Evolutionary conservation across 2,888 invertebrate genomes (phyloP), one percentile per base, ranked within the genome.

Genomic region (Drosophila nigricruria): DNA sequence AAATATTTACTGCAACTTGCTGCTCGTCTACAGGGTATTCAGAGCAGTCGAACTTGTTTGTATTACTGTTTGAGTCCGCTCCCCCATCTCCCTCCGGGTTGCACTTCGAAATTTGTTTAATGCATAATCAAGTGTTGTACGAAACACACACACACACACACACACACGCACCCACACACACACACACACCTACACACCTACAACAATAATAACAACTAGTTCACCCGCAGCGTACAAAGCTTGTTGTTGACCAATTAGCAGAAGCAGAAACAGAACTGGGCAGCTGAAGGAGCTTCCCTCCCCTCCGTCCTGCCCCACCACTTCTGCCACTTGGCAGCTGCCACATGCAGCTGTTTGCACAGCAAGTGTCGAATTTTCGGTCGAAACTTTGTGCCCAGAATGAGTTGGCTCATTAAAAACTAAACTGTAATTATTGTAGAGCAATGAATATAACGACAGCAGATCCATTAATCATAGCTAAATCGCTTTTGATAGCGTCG

Each of bases 321-420:
- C 38, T 1, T 3, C 6, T 6, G 36, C 18, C 18, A 40, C 66
- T 18, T 54, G 10, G 42, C 23, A 40, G 27, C 43, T 73, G 63
- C 63, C 69, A 73, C 73, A 43, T 64, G 64, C 63, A 69, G 54
- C 54, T 70, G 69, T 34, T 54, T 57, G 50, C 52, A 36, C 58
- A 54, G 43, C 42, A 47, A 40, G 49, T 50, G 27, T 60, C 54
- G 27, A 53, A 40, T 53, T 40, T 53, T 59, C 9, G 58, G 38
- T 36, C 16, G 18, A 57, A 53, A 36, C 34, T 47, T 60, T 18
- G 34, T 30, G 30, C n/a, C 58, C 20, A 56, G 54, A 49, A 76
- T 75, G 59, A 68, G 77, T 77, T 76, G 73, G 49, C 81, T 77
- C 81, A 81, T 81, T 84, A 81, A 81, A 79, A 77, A 81, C 82